Percentiles rank a stretch among this genome's conserved stretches.
These are phyloP conservation scores for Cydia pomonella DNA, from an alignment of 1,140 invertebrate species.

Conservation along the genomic window DNA sequence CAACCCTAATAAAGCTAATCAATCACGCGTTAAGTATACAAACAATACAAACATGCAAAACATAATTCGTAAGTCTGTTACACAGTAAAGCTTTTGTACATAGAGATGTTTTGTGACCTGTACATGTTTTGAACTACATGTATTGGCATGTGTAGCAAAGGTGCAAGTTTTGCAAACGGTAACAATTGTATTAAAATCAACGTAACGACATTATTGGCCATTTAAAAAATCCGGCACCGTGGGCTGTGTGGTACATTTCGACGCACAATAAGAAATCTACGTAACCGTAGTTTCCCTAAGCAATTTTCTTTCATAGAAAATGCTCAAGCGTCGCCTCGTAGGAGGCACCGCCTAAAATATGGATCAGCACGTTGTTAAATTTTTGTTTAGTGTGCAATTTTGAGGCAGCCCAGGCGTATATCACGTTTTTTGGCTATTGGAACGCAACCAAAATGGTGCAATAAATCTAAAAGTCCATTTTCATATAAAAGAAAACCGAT, in stretches of 20 bases:
- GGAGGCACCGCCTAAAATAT: slow-evolving; percentile 63
- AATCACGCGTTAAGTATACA: too few species aligned
- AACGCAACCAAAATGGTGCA: slow-evolving; percentile 72
- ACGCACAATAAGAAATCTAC: slow-evolving; percentile 77
- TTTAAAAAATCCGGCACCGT: slow-evolving; percentile 43
- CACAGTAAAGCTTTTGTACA: too few species aligned
- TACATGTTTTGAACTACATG: too few species aligned
- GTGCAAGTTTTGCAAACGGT: too few species aligned
- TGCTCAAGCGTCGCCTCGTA: slow-evolving; percentile 60
- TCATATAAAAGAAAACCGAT: slow-evolving; percentile 80
- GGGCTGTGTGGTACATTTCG: slow-evolving; percentile 61
- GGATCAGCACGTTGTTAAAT: slow-evolving; percentile 58
- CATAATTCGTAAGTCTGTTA: too few species aligned
- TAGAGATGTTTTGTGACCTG: too few species aligned
- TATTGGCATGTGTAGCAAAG: too few species aligned
- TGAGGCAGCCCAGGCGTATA: slow-evolving; percentile 63
- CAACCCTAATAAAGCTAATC: too few species aligned
- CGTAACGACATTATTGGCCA: slow-evolving; percentile 3
- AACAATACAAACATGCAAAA: too few species aligned
- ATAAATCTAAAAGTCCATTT: slow-evolving; percentile 79
- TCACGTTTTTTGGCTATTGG: slow-evolving; percentile 66
- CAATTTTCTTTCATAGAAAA: slow-evolving; percentile 75
- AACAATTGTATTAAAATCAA: background rate
- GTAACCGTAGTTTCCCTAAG: slow-evolving; percentile 66
- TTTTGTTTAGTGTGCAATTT: slow-evolving; percentile 76